Base-by-base conservation (phyloP, 1,140 invertebrate species). In the Plectus sambesii region DNA sequence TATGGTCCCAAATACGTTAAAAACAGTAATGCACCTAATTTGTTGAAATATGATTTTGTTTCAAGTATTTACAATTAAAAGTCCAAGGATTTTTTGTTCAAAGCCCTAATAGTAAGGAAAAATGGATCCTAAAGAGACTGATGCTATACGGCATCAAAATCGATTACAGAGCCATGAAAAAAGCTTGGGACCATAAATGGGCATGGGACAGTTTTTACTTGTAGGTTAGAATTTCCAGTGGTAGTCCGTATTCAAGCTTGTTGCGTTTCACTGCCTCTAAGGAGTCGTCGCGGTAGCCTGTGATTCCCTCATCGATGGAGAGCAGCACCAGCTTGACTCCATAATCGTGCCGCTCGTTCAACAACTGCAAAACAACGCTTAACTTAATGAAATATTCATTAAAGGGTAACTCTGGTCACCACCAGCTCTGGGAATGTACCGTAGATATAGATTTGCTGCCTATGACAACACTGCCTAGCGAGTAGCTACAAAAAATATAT, bases 241-340 rank as follows among this genome's bases (percentile, higher is more conserved):
- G 84, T 71, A 99, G 81, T 54, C 80, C 77, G 76, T 97, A 97
- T 70, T 97, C 87, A 60, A 83, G 80, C 60, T 83, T 75, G 66
- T 98, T 98, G 69, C 48, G 47, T 9, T 23, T 33, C 42, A 58
- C 51, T 67, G 75, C 75, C 42, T 96, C 83, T 27, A 99, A 75
- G 71, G 92, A 97, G 70, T 98, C 92, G 75, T 99, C 93, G 58
- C 94, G 74, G 66, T 97, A 98, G 1, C 92, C 92, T 27, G 70
- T 88, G 49, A 98, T 98, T 56, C 93, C 93, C 79, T 98, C 93
- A 72, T 98, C 93, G 45, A 99, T 88, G 0, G 93, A 98, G 29
- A 99, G 74, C 22, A 99, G 74, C 51, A 89, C 78, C 23, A 99
- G 74, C 41, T 94, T 80, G 1, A 99, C 72, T 9, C 83, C 85